Percentiles rank a stretch among this genome's conserved stretches.
Evolutionary conservation across 2,797 vertebrate species (phyloP).

Genomic region (Chelonia mydas): DNA sequence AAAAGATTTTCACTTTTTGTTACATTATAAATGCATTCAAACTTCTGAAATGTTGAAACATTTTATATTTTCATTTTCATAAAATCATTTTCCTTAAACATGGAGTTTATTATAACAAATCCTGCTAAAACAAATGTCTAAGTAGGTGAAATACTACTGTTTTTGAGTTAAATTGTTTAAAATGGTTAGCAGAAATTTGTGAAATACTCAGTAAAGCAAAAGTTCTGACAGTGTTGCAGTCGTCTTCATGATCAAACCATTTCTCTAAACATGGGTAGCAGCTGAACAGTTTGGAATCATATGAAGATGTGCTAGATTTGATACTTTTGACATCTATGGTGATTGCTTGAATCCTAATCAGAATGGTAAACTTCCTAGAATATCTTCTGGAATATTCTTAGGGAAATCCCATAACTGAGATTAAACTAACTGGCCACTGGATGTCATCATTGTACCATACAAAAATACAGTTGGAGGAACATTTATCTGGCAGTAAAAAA

Average conservation of each 20-base stretch:
- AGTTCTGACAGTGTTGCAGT: neutral
- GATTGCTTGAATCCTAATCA: neutral
- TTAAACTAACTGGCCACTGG: slow-evolving; percentile 71
- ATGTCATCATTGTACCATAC: slow-evolving; percentile 69
- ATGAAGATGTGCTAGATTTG: neutral
- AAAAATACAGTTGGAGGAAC: neutral
- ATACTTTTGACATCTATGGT: neutral
- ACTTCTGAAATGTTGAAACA: neutral
- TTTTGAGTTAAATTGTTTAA: neutral
- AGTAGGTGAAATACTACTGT: rapidly evolving
- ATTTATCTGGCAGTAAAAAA: slow-evolving; percentile 55
- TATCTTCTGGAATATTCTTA: slow-evolving; percentile 36
- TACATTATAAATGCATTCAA: neutral
- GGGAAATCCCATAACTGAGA: neutral
- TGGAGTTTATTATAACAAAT: neutral
- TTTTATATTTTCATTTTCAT: rapidly evolving
- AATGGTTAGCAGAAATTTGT: rapidly evolving
- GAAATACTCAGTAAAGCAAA: rapidly evolving
- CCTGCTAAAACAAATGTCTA: neutral
- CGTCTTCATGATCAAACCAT: rapidly evolving
- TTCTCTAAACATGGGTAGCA: neutral
- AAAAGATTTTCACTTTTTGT: rapidly evolving
- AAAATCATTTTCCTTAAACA: neutral
- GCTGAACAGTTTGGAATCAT: neutral
- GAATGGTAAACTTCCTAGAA: neutral